Percentiles rank a stretch among this genome's conserved stretches.
Conservation (phyloP, 1,140 invertebrate species). For the Drosophila lacertosa region DNA sequence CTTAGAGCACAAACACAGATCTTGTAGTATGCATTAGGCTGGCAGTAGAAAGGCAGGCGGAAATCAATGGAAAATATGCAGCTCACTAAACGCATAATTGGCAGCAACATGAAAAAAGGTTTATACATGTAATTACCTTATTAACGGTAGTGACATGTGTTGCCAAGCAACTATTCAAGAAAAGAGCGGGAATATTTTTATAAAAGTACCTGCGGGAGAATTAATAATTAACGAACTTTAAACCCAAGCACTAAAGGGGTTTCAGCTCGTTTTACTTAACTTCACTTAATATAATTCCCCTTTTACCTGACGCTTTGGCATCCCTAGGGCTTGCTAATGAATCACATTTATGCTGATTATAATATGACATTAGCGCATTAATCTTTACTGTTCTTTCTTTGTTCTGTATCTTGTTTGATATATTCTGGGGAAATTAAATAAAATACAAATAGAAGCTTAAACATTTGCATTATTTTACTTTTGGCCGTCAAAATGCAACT, state of each 20-base stretch:
- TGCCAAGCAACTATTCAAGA: constrained; percentile 2
- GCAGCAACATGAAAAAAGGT: not conserved
- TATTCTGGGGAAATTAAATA: not conserved
- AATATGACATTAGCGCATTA: not conserved
- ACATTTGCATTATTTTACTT: too few relatives aligned
- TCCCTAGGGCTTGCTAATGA: too few relatives aligned
- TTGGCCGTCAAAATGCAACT: constrained; percentile 26
- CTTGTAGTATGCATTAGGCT: not conserved
- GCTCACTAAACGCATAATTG: constrained; percentile 17
- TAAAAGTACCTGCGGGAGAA: not conserved
- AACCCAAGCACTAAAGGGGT: not conserved
- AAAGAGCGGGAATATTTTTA: constrained; percentile 14
- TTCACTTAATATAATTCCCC: not conserved
- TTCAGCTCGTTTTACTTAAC: not conserved
- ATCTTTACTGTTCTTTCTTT: not conserved
- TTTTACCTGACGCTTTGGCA: not conserved
- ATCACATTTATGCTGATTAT: too few relatives aligned
- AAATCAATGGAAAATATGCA: constrained; percentile 64
- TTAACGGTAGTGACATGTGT: constrained; percentile 8
- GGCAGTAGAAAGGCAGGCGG: constrained; percentile 50
- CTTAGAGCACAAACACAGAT: not conserved
- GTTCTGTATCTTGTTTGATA: not conserved
- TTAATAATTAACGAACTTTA: not conserved
- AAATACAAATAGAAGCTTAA: too few relatives aligned
- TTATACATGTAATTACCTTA: not conserved